Conservation (phyloP, 2,888 invertebrate genomes). For the Leptopilina myrica region DNA sequence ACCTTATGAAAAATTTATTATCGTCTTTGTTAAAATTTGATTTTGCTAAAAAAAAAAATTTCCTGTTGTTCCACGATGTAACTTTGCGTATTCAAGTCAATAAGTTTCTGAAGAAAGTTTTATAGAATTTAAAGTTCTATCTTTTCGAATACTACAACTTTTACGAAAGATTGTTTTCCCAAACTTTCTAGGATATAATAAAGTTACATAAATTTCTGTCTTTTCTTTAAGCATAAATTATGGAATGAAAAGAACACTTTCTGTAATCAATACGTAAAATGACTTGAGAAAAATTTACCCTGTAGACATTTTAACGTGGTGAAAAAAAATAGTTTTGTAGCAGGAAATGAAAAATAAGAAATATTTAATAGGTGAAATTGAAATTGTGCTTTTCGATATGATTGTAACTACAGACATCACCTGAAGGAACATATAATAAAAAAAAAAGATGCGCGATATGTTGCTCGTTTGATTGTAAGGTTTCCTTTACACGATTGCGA, state of each 20-base stretch:
- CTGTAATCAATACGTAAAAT: neutral
- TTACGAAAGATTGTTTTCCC: neutral
- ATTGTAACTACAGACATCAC: neutral
- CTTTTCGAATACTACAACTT: slow-evolving; percentile 11
- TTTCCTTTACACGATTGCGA: slow-evolving; percentile 17
- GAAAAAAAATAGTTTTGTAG: too few species aligned
- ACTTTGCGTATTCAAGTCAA: neutral
- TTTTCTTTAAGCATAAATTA: neutral
- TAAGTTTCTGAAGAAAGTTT: slow-evolving; percentile 24
- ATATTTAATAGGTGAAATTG: neutral
- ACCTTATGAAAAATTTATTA: neutral
- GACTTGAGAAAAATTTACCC: neutral
- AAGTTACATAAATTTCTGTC: slow-evolving; percentile 22
- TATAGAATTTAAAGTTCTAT: slow-evolving; percentile 9
- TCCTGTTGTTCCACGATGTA: slow-evolving; percentile 5
- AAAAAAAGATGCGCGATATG: slow-evolving; percentile 9
- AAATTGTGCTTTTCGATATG: slow-evolving; percentile 1
- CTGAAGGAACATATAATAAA: neutral
- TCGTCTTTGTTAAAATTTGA: neutral
- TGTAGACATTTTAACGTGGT: too few species aligned
- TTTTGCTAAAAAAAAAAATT: slow-evolving; percentile 4
- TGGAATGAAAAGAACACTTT: neutral
- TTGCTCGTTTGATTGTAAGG: slow-evolving; percentile 6
- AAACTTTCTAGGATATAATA: slow-evolving; percentile 3
- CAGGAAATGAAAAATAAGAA: neutral